Evolutionary conservation across 2,888 invertebrate species (phyloP), one percentile per base, ranked within the genome.

Genomic region (Thyatira batis): DNA sequence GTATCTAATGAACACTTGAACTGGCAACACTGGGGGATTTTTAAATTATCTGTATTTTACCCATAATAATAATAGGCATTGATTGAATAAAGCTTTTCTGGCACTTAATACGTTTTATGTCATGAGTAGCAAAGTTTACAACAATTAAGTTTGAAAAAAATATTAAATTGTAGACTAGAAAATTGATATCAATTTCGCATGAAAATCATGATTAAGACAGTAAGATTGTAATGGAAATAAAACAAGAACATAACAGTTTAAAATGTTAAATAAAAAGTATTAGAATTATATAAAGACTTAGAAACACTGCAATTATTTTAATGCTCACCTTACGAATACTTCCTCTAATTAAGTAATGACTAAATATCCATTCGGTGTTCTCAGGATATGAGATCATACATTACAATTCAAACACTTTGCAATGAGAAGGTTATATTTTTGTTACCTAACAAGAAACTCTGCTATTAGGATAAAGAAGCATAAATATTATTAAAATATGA

Each of bases 1-100:
- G 68, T 70, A 72, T 74, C 76, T 78, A 80, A 83, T 78, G 71
- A 73, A 76, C 65, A 69, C 66, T 60, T 58, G 57, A 55, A 61
- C 39, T 39, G 17, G 39, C 17, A 17, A 39, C 8, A 17, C 8
- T 17, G 39, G 49, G 46, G 51, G 60, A 59, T 53, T 57, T 52
- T 57, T 55, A 48, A 43, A 21, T 65, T 57, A 58, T 61, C 50
- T 49, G 48, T 55, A 2, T 55, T 60, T 61, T 65, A n/a, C n/a
- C n/a, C n/a, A n/a, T n/a, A n/a, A n/a, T n/a, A n/a, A n/a, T n/a
- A n/a, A n/a, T n/a, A n/a, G n/a, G n/a, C 58, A 51, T 55, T 57
- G 45, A 60, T 60, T 65, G 11, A 6, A 58, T 5, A 27, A 54
- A 61, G 56, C 53, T 28, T 39, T 20, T 45, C 20, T 28, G 13